Evolutionary conservation across 2,888 invertebrate species (phyloP).

Genomic region (Embidobia sp.): DNA sequence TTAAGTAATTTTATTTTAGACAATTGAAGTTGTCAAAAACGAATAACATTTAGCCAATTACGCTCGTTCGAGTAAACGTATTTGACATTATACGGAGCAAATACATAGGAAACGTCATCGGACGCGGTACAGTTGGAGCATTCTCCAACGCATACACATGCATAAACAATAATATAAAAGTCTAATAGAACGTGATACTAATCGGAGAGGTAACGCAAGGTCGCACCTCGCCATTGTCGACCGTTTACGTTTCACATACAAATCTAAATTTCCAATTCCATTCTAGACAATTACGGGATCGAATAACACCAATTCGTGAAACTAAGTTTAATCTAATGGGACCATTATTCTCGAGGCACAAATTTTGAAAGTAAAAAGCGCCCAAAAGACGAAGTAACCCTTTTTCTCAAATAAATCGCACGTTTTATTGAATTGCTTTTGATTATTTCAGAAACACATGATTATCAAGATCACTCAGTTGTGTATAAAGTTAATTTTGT

Average conservation of each 20-base stretch:
- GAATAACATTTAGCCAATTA: no score
- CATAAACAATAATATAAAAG: slow-evolving; percentile 69
- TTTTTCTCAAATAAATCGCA: no score
- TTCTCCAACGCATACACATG: slow-evolving; percentile 17
- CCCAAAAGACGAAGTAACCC: neutral
- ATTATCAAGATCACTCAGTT: no score
- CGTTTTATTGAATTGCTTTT: no score
- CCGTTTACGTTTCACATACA: slow-evolving; percentile 66
- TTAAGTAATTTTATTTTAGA: no score
- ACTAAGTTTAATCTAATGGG: slow-evolving; percentile 8
- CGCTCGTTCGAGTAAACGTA: no score
- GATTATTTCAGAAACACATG: no score
- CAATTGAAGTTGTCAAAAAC: no score
- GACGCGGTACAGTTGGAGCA: slow-evolving; percentile 1
- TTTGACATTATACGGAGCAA: no score
- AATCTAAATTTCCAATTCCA: slow-evolving; percentile 32
- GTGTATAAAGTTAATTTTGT: no score
- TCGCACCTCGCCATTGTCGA: slow-evolving; percentile 70
- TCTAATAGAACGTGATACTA: slow-evolving; percentile 71
- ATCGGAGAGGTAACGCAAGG: slow-evolving; percentile 75
- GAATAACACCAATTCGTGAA: slow-evolving; percentile 25
- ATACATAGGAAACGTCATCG: slow-evolving; percentile 13
- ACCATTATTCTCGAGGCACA: neutral
- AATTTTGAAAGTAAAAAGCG: neutral
- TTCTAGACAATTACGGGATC: slow-evolving; percentile 13